Percentiles rank a stretch among this genome's conserved stretches.
phyloP scores from a whole-genome alignment of 2,797 vertebrate species.

The Rhyacichthys aspro region DNA sequence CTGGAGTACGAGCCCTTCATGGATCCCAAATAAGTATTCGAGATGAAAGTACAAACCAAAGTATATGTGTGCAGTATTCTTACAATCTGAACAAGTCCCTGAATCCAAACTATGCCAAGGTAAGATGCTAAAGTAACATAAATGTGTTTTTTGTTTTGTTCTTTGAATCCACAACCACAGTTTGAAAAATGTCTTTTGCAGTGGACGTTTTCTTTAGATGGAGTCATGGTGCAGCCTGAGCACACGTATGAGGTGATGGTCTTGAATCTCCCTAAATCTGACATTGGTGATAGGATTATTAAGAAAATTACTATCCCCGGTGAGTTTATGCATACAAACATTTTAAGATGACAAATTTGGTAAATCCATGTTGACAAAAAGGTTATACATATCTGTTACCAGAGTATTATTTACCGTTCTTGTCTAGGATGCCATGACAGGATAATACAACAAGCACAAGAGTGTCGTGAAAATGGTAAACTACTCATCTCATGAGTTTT shows the following conservation, averaged over 20 bases:
- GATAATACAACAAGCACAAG: slow-evolving; percentile 38
- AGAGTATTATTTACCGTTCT: slow-evolving; percentile 2
- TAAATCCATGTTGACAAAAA: too few relatives aligned
- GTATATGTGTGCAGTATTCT: slow-evolving; percentile 66
- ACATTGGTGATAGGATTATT: background rate
- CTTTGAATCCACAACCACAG: background rate
- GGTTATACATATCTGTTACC: background rate
- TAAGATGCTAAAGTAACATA: too few relatives aligned
- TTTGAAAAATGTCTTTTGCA: slow-evolving; percentile 26
- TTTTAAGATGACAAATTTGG: background rate
- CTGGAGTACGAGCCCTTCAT: background rate
- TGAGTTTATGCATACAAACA: slow-evolving; percentile 25
- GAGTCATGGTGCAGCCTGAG: slow-evolving; percentile 59
- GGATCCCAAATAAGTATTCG: slow-evolving; percentile 67
- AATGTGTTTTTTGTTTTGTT: background rate
- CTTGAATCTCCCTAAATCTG: slow-evolving; percentile 71
- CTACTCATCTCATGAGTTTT: background rate
- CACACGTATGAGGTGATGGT: slow-evolving; percentile 64
- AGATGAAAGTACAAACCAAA: slow-evolving; percentile 65
- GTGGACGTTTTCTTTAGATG: slow-evolving; percentile 74
- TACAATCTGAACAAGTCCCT: slow-evolving; percentile 17
- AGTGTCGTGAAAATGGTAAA: slow-evolving; percentile 73
- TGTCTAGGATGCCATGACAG: slow-evolving; percentile 61
- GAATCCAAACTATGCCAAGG: background rate
- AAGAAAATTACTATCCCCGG: slow-evolving; percentile 62